These are phyloP conservation scores for Lordiphosa mommai DNA, from an alignment of 1,140 invertebrate species.

Conservation along the genomic window DNA sequence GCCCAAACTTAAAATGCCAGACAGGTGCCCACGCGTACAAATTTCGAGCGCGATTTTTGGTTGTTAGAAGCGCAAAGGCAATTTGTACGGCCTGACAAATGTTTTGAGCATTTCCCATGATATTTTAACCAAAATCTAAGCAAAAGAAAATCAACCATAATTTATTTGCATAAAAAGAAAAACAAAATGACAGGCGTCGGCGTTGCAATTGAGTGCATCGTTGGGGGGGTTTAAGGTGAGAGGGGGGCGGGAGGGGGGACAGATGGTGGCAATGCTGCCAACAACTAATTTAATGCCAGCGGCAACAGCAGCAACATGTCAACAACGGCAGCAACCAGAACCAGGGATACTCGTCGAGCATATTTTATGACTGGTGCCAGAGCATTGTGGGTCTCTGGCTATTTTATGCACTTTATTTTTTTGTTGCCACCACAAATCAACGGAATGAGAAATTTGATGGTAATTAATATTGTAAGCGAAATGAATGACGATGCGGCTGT, in stretches of 20 bases:
- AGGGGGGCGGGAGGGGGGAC: slow-evolving; percentile 7
- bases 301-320: slow-evolving; percentile 33
- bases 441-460: slow-evolving; percentile 73
- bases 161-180: slow-evolving; percentile 49
- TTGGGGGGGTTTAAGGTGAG: slow-evolving; percentile 26
- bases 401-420: slow-evolving; percentile 48
- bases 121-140: slow-evolving; percentile 23
- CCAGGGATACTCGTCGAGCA: slow-evolving; percentile 13
- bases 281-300: slow-evolving; percentile 73
- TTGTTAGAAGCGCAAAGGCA: slow-evolving; percentile 28
- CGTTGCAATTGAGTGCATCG: slow-evolving; percentile 72
- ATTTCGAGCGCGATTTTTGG: slow-evolving; percentile 14
- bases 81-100: slow-evolving; percentile 39
- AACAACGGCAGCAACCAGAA: slow-evolving; percentile 45
- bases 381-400: slow-evolving; percentile 57
- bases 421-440: slow-evolving; percentile 67
- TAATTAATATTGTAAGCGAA: slow-evolving; percentile 74
- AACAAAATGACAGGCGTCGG: slow-evolving; percentile 38
- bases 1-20: slow-evolving; percentile 53
- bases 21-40: slow-evolving; percentile 57
- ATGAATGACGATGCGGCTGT: slow-evolving; percentile 52
- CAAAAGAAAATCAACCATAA: slow-evolving; percentile 61
- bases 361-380: slow-evolving; percentile 59
- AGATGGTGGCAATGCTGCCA: slow-evolving; percentile 62
- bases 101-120: slow-evolving; percentile 1